Conservation (phyloP, 2,113 vertebrate genomes). For the Xiphias gladius region DNA sequence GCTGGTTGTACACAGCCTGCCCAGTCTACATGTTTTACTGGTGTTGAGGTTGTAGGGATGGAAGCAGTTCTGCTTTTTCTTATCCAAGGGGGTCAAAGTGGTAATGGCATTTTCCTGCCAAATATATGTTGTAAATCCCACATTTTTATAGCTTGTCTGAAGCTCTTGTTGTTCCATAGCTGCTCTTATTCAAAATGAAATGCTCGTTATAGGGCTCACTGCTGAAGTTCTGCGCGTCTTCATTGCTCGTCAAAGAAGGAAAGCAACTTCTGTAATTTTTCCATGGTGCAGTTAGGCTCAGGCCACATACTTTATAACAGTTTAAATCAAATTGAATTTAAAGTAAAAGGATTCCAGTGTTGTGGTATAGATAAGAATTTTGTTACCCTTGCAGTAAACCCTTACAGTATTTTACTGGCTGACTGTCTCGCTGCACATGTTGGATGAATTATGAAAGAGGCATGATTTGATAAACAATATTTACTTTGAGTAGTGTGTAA, state of each 20-base stretch:
- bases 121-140: constrained; percentile 74
- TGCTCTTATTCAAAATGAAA: constrained; percentile 54
- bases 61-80: constrained; percentile 60
- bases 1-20: constrained; percentile 15
- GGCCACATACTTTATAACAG: constrained; percentile 23
- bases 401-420: not conserved
- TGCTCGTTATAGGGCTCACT: constrained; percentile 49
- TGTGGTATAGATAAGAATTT: constrained; percentile 17
- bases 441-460: constrained; percentile 8
- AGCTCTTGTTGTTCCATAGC: constrained; percentile 59
- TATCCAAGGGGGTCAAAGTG: constrained; percentile 66
- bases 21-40: constrained; percentile 45
- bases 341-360: constrained; percentile 39
- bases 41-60: constrained; percentile 23
- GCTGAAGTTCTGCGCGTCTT: constrained; percentile 46
- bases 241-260: constrained; percentile 56
- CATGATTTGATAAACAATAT: constrained; percentile 5
- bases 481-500: not conserved
- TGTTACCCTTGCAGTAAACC: not conserved
- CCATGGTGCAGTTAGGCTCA: constrained; percentile 3
- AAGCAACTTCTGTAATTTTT: constrained; percentile 40
- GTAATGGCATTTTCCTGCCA: constrained; percentile 84
- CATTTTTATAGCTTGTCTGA: constrained; percentile 70
- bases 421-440: not conserved
- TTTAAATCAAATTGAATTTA: constrained; percentile 47